Percentiles rank a stretch among this genome's conserved stretches.
phyloP scores from a whole-genome alignment of 2,888 invertebrate species.

The Aproaerema taeniolella region DNA sequence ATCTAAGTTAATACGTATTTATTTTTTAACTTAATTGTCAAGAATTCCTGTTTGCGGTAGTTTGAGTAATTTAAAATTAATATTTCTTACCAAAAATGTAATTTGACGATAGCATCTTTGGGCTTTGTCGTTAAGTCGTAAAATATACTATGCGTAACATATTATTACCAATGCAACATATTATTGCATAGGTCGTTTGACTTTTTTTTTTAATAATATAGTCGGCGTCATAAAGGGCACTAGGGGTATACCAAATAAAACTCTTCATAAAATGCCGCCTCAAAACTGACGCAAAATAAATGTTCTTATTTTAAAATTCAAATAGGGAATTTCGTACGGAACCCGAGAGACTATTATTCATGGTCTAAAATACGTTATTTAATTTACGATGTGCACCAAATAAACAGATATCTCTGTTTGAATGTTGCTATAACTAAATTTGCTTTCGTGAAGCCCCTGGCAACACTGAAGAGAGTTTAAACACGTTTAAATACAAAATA shows the following conservation, averaged over 20 bases:
- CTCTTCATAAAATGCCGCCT: too few relatives aligned
- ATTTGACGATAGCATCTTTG: conserved; percentile 4
- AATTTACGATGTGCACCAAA: conserved; percentile 65
- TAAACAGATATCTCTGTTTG: conserved; percentile 59
- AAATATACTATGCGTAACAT: too few relatives aligned
- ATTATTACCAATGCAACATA: too few relatives aligned
- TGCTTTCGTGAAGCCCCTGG: conserved; percentile 60
- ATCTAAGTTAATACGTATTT: conserved; percentile 18
- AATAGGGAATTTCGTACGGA: conserved; percentile 34
- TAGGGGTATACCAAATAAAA: too few relatives aligned
- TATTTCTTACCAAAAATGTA: conserved; percentile 12
- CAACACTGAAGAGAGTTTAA: conserved; percentile 56
- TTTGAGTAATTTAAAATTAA: conserved; percentile 17
- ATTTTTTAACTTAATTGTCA: conserved; percentile 22
- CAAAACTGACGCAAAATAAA: conserved; percentile 21
- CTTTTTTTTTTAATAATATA: too few relatives aligned
- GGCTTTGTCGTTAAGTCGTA: not conserved
- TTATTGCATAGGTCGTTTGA: too few relatives aligned
- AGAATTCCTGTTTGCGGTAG: conserved; percentile 13
- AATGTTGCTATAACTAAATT: conserved; percentile 65
- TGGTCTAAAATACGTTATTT: conserved; percentile 63
- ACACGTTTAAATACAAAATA: conserved; percentile 60
- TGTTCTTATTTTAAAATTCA: conserved; percentile 43
- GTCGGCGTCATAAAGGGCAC: too few relatives aligned
- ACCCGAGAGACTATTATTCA: conserved; percentile 42